Base-by-base conservation (phyloP, 2,888 invertebrate genomes). In the Phalangium opilio region DNA sequence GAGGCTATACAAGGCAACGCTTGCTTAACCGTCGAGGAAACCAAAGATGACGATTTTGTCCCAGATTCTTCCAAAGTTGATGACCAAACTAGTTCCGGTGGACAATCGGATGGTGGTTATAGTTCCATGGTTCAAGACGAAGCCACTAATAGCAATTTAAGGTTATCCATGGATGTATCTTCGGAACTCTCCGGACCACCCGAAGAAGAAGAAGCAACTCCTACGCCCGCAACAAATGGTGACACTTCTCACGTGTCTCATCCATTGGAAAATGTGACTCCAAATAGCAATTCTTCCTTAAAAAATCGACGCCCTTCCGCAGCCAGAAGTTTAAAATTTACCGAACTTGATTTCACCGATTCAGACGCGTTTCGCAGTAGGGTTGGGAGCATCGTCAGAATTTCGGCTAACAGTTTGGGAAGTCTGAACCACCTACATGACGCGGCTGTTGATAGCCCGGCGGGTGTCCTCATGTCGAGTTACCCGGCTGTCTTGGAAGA, bases 331-430 rank as follows among this genome's bases (percentile, higher is more conserved):
- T 47, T 54, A 33, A 55, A 51, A 18, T 56, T 49, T 45, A 52
- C 58, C 36, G 54, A 55, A 33, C 50, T 59, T 68, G 72, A 73
- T 54, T 72, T 71, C 57, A 64, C 67, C 34, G 69, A 74, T 39
- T 72, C 76, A 49, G 75, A 77, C 59, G 70, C 71, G 50, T 68
- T 78, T 55, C 69, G 76, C 32, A 68, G 69, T 32, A 71, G 76
- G 55, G 65, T 76, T 49, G 75, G 76, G 33, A 79, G 75, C 62
- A 80, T 80, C 58, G 78, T 81, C 2, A 70, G 74, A 44, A 71
- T 72, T 56, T 70, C 74, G 3, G 63, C 61, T 2, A 57, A 59
- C 43, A 61, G 60, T 47, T 20, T 61, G 18, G 57, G 57, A 27
- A 58, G 53, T 43, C 42, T 49, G 19, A 49, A 48, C 27, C 48